A percentile compares a stretch with the other conserved stretches of the same genome.
Conservation (phyloP, 2,888 invertebrate species). For the Keiferia lycopersicella region DNA sequence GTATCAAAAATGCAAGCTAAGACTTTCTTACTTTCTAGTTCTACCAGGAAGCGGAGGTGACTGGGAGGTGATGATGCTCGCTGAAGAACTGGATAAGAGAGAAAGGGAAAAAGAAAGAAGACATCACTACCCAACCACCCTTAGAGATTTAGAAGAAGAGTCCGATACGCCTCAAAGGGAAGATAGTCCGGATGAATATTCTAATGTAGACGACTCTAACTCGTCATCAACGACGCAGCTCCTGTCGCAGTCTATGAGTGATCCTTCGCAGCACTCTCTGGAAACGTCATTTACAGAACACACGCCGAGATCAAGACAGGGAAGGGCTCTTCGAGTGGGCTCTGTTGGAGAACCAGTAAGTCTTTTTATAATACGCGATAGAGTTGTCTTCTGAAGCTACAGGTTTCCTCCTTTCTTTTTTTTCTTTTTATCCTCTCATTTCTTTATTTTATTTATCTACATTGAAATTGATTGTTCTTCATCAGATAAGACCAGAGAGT, state of each 20-base stretch:
- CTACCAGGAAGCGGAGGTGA: slow-evolving; percentile 78
- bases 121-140: slow-evolving; percentile 62
- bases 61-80: slow-evolving; percentile 91
- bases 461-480: slow-evolving; percentile 21
- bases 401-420: not conserved
- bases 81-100: slow-evolving; percentile 85
- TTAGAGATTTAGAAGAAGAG: slow-evolving; percentile 75
- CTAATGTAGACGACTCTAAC: slow-evolving; percentile 69
- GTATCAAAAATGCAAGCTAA: not conserved
- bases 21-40: slow-evolving; percentile 31
- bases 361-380: not conserved
- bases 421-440: not conserved
- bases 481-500: slow-evolving; percentile 54
- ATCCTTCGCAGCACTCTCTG: slow-evolving; percentile 58
- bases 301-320: slow-evolving; percentile 36
- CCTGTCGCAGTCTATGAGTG: slow-evolving; percentile 65
- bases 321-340: slow-evolving; percentile 53
- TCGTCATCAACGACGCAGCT: slow-evolving; percentile 72
- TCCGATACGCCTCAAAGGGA: slow-evolving; percentile 71
- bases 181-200: slow-evolving; percentile 70
- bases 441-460: not conserved
- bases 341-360: slow-evolving; percentile 65
- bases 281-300: slow-evolving; percentile 69
- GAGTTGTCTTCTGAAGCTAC: not conserved
- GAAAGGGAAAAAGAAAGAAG: slow-evolving; percentile 70